phyloP scores from a whole-genome alignment of 2,797 vertebrate genomes.

The Platalea minor region DNA sequence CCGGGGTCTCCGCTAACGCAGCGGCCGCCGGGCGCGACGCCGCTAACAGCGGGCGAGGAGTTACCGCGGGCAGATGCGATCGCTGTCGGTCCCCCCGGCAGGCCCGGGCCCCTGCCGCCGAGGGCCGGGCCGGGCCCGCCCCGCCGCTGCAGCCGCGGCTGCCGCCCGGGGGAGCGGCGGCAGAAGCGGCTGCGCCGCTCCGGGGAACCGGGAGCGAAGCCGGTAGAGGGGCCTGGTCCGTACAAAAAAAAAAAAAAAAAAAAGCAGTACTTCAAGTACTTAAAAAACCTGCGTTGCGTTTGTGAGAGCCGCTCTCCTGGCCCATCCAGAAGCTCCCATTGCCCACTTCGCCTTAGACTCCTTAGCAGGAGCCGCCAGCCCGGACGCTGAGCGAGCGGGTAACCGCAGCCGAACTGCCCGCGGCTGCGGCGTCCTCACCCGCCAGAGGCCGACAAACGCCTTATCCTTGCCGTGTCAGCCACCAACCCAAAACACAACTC shows the following conservation, averaged over 20 bases:
- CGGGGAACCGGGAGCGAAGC: background rate
- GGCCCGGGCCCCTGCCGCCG: background rate
- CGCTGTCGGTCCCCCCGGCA: background rate
- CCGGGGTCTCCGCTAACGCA: background rate
- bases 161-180: background rate
- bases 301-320: background rate
- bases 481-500: background rate
- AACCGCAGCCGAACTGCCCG: background rate
- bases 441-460: fast-evolving
- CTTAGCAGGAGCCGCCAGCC: background rate
- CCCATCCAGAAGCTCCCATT: background rate
- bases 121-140: background rate
- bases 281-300: background rate
- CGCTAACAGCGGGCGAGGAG: background rate
- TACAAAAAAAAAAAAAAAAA: background rate
- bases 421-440: background rate
- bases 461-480: background rate
- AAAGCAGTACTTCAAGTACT: background rate
- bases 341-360: background rate
- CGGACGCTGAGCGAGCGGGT: background rate
- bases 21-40: background rate
- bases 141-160: background rate
- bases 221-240: background rate
- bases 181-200: background rate
- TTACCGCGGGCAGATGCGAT: background rate